Conservation (phyloP, 2,113 vertebrate genomes). For the Larimichthys polyactis region DNA sequence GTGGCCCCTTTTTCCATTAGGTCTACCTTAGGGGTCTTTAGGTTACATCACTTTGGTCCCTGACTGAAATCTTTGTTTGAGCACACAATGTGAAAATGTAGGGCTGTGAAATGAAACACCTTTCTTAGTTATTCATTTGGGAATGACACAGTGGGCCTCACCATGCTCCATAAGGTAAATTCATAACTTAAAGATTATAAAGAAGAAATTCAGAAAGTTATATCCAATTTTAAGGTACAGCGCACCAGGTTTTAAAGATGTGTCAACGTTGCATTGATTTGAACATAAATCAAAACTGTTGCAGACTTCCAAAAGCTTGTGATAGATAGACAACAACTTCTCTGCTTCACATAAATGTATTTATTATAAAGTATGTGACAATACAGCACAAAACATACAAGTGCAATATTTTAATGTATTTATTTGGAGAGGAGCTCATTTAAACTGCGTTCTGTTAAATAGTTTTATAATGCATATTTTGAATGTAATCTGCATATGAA, state of each 20-base stretch:
- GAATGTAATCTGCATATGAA: background rate
- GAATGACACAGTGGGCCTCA: background rate
- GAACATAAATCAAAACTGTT: no score
- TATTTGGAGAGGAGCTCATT: background rate
- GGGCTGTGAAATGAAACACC: slow-evolving; percentile 39
- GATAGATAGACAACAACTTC: no score
- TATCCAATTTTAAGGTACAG: background rate
- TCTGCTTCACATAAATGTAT: no score
- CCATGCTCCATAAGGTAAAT: background rate
- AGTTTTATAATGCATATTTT: background rate
- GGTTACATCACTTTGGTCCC: slow-evolving; percentile 49
- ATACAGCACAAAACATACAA: no score
- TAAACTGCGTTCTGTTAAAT: background rate
- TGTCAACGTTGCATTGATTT: background rate
- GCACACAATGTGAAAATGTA: background rate
- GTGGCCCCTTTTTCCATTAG: slow-evolving; percentile 22
- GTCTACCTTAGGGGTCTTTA: slow-evolving; percentile 14
- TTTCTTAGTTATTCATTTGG: background rate
- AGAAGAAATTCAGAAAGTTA: background rate
- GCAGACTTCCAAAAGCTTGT: no score
- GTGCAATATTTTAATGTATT: background rate
- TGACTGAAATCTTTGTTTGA: slow-evolving; percentile 20
- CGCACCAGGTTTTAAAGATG: background rate
- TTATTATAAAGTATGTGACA: no score
- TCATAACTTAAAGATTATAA: background rate